A percentile compares a stretch with the other conserved stretches of the same genome.
Conservation (phyloP, 2,797 vertebrate genomes). For the Cichlasoma orientale region DNA sequence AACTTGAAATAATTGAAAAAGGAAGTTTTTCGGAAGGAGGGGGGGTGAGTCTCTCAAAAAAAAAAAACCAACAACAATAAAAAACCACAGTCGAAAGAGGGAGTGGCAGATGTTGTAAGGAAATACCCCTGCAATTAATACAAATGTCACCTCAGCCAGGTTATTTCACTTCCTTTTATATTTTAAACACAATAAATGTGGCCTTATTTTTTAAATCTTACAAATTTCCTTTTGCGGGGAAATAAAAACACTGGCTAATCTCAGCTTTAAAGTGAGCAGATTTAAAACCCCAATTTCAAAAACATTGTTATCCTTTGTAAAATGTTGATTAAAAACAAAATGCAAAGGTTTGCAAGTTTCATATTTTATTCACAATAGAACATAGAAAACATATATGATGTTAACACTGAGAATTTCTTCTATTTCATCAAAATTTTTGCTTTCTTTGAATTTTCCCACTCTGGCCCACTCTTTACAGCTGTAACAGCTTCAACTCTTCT, state of each 20-base stretch:
- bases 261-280: neutral
- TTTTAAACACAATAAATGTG: neutral
- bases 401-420: too few species aligned
- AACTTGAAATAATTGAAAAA: constrained; percentile 49
- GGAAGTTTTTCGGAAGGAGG: constrained; percentile 9
- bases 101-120: constrained; percentile 34
- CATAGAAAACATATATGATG: too few species aligned
- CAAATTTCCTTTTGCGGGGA: rapidly evolving
- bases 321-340: neutral
- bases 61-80: neutral
- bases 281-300: neutral
- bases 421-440: too few species aligned
- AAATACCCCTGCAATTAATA: constrained; percentile 2
- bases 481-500: too few species aligned
- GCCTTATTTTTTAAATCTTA: neutral
- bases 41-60: neutral
- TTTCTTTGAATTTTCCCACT: too few species aligned
- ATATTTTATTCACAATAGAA: too few species aligned
- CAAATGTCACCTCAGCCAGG: constrained; percentile 7
- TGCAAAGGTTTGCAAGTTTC: too few species aligned
- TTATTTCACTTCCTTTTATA: neutral
- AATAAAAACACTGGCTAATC: neutral
- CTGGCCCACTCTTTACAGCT: too few species aligned
- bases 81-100: constrained; percentile 9
- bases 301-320: neutral